A percentile compares a stretch with the other conserved stretches of the same genome.
Evolutionary conservation across 2,797 vertebrate genomes (phyloP).

Genomic region (Alfaro cultratus): DNA sequence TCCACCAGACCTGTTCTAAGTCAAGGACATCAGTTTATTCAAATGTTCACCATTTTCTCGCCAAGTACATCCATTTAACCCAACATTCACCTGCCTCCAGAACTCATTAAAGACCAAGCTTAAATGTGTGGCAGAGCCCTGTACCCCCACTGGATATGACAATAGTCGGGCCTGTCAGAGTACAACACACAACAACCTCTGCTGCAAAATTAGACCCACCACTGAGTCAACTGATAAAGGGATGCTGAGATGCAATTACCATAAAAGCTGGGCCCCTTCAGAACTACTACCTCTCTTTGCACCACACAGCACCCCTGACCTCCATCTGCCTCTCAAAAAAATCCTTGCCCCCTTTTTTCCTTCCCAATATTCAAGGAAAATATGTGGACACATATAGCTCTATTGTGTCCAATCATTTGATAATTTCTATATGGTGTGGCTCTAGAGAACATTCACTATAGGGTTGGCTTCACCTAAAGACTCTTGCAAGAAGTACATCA

Average conservation of each 20-base stretch:
- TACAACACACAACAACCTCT: slow-evolving; percentile 61
- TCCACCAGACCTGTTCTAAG: slow-evolving; percentile 32
- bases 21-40: slow-evolving; percentile 27
- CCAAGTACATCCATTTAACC: slow-evolving; percentile 35
- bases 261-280: slow-evolving; percentile 68
- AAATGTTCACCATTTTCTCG: slow-evolving; percentile 31
- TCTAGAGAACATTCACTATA: slow-evolving; percentile 23
- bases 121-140: slow-evolving; percentile 40
- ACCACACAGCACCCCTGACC: slow-evolving; percentile 49
- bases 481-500: slow-evolving; percentile 41
- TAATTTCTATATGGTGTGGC: slow-evolving; percentile 59
- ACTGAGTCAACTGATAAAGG: slow-evolving; percentile 68
- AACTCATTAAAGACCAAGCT: slow-evolving; percentile 45
- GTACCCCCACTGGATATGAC: slow-evolving; percentile 50
- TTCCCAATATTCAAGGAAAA: slow-evolving; percentile 30
- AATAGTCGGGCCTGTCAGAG: slow-evolving; percentile 55
- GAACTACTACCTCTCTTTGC: slow-evolving; percentile 39
- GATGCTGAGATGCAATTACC: slow-evolving; percentile 77
- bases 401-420: slow-evolving; percentile 67
- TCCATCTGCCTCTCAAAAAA: slow-evolving; percentile 55
- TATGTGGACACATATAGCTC: slow-evolving; percentile 40
- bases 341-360: slow-evolving; percentile 50
- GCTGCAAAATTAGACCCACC: slow-evolving; percentile 70
- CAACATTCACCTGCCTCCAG: slow-evolving; percentile 48
- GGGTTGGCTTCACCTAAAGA: slow-evolving; percentile 35